Conservation (phyloP, 2,888 invertebrate genomes). For the Oscheius sp. region DNA sequence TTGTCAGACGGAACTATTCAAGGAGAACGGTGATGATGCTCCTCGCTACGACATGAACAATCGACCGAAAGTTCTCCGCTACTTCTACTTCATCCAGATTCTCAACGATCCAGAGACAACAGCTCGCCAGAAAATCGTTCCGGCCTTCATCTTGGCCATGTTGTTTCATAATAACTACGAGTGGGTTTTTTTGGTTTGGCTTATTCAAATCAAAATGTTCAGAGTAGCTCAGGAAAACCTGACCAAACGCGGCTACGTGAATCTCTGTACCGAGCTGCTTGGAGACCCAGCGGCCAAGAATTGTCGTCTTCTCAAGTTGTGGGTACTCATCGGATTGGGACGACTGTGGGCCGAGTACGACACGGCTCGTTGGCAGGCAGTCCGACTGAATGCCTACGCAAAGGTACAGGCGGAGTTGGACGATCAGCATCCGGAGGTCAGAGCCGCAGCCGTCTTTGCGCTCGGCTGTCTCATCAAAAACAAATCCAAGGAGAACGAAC, state of each 20-base stretch:
- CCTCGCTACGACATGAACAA: slow-evolving; percentile 11
- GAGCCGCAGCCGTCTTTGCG: slow-evolving; percentile 93
- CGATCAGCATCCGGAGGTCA: slow-evolving; percentile 88
- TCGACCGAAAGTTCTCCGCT: slow-evolving; percentile 35
- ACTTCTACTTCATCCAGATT: slow-evolving; percentile 83
- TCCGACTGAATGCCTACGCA: slow-evolving; percentile 94
- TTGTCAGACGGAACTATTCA: slow-evolving; percentile 87
- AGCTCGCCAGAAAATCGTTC: slow-evolving; percentile 88
- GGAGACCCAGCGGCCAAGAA: slow-evolving; percentile 77
- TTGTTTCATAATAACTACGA: slow-evolving; percentile 85
- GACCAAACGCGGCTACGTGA: slow-evolving; percentile 84
- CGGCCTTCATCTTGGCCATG: slow-evolving; percentile 92
- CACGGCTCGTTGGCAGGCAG: slow-evolving; percentile 87
- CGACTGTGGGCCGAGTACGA: slow-evolving; percentile 90
- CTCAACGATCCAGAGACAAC: slow-evolving; percentile 87
- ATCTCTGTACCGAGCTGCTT: slow-evolving; percentile 90
- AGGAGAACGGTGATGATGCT: slow-evolving; percentile 55
- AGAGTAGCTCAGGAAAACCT: slow-evolving; percentile 81
- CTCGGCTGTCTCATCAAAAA: slow-evolving; percentile 79
- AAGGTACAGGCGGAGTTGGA: slow-evolving; percentile 78
- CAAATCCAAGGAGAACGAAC: slow-evolving; percentile 69
- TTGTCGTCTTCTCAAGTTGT: slow-evolving; percentile 77
- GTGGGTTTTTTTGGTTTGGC: slow-evolving; percentile 37
- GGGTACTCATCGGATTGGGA: slow-evolving; percentile 92
- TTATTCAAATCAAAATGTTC: slow-evolving; percentile 39